These are phyloP conservation scores for Mantis religiosa DNA, from an alignment of 2,888 invertebrate species.

Conservation along the genomic window DNA sequence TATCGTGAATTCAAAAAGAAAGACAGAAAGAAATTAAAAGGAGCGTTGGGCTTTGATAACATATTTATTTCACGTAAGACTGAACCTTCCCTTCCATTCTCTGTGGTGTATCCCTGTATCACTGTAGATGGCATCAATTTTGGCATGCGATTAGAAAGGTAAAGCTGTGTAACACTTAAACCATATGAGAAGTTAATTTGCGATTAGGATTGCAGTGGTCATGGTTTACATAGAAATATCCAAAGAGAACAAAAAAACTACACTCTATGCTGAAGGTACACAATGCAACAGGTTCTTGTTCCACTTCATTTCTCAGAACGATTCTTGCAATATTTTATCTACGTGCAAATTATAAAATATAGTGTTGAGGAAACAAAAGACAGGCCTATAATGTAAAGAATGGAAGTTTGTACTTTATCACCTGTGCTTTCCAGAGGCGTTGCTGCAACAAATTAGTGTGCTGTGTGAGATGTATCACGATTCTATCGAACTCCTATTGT, in stretches of 20 bases:
- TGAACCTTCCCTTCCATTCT: too few species aligned
- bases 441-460: not conserved
- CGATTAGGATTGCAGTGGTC: too few species aligned
- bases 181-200: too few species aligned
- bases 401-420: not conserved
- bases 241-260: not conserved
- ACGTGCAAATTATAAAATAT: not conserved
- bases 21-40: too few species aligned
- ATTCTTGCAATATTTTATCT: not conserved
- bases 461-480: not conserved
- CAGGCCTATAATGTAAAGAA: not conserved
- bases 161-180: too few species aligned
- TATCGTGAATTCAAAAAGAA: too few species aligned
- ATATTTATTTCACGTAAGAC: too few species aligned
- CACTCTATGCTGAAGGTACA: not conserved
- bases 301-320: not conserved
- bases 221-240: too few species aligned
- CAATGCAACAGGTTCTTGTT: not conserved
- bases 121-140: too few species aligned
- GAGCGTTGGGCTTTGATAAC: too few species aligned
- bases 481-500: not conserved
- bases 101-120: too few species aligned
- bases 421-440: not conserved
- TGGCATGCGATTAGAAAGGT: too few species aligned
- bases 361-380: not conserved